These are phyloP conservation scores for Drosophila paramelanica DNA, from an alignment of 2,888 invertebrate species.

Conservation along the genomic window DNA sequence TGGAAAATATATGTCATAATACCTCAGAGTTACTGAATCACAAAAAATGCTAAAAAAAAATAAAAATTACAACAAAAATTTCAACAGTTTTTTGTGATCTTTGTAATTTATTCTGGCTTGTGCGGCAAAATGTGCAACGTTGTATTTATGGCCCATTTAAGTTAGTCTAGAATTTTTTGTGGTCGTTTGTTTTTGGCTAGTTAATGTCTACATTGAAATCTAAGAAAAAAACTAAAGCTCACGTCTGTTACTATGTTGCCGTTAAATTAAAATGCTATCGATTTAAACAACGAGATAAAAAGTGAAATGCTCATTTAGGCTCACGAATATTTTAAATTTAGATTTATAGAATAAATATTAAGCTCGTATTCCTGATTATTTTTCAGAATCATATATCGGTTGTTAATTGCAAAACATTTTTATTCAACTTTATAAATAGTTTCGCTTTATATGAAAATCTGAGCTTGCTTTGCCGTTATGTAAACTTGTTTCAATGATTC, in stretches of 20 bases:
- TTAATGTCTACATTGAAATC: not conserved
- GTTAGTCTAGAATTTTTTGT: not conserved
- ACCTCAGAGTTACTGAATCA: constrained; percentile 21
- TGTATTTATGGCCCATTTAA: constrained; percentile 14
- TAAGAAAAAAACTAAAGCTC: not conserved
- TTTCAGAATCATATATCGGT: not conserved
- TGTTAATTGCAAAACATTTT: not conserved
- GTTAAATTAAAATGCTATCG: too few species aligned
- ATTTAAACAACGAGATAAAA: too few species aligned
- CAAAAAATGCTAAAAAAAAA: constrained; percentile 20
- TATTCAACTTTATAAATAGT: constrained; percentile 17
- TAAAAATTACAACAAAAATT: constrained; percentile 14
- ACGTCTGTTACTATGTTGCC: too few species aligned
- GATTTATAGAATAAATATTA: not conserved
- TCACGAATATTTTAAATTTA: not conserved
- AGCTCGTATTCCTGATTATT: not conserved
- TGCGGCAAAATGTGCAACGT: constrained; percentile 10
- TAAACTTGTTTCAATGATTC: constrained; percentile 10
- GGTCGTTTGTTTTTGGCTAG: not conserved
- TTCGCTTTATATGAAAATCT: constrained; percentile 22
- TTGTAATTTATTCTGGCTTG: constrained; percentile 2
- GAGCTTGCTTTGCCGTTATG: constrained; percentile 5
- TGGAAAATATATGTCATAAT: constrained; percentile 27
- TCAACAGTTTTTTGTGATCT: constrained; percentile 12
- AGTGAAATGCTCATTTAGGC: too few species aligned